A percentile compares a stretch with the other conserved stretches of the same genome.
Conservation (phyloP, 2,113 vertebrate species). For the Recurvirostra avosetta region DNA sequence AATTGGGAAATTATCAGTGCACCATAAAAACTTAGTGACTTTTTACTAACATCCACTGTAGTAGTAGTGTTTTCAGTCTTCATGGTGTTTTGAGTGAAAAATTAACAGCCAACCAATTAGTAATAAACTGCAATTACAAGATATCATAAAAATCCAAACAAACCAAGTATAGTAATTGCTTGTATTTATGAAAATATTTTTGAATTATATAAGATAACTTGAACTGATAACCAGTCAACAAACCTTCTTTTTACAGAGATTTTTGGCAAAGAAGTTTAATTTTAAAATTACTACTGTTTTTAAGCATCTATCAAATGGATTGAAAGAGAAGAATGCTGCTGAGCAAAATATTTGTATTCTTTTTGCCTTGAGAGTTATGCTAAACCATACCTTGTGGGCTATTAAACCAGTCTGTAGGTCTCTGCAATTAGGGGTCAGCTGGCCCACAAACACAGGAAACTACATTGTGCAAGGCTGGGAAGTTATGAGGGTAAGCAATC, state of each 20-base stretch:
- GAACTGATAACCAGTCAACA: background rate
- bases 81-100: background rate
- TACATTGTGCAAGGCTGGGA: background rate
- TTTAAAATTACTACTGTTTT: background rate
- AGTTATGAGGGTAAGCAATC: background rate
- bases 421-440: background rate
- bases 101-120: background rate
- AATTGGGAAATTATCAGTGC: background rate
- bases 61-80: background rate
- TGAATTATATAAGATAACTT: background rate
- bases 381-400: background rate
- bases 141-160: background rate
- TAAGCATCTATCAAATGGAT: background rate
- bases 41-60: background rate
- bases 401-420: background rate
- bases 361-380: background rate
- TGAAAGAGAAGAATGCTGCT: background rate
- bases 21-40: background rate
- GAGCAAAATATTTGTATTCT: background rate
- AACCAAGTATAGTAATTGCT: background rate
- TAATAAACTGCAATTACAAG: background rate
- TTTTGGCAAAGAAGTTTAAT: background rate
- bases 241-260: background rate
- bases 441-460: background rate
- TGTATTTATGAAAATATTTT: background rate